phyloP scores from a whole-genome alignment of 2,888 invertebrate genomes.

The Synanthedon andrenaeformis region DNA sequence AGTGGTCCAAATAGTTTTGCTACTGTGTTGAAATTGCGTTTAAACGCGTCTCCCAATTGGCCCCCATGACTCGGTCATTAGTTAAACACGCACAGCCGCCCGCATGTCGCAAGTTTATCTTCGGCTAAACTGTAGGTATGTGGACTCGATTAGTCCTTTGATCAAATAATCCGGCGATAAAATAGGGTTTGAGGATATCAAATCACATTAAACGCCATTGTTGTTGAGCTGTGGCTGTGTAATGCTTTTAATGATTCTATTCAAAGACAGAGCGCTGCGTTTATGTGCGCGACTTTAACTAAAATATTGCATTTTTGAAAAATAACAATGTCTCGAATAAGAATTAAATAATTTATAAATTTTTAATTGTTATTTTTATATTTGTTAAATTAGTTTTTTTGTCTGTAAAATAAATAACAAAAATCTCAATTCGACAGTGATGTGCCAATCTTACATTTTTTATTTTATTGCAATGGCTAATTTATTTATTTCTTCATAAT shows the following conservation, averaged over 20 bases:
- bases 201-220: conserved; percentile 63
- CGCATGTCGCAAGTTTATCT: conserved; percentile 71
- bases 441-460: too few species aligned
- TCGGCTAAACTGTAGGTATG: conserved; percentile 65
- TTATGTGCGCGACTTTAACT: too few species aligned
- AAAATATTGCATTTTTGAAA: too few species aligned
- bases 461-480: too few species aligned
- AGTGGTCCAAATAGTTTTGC: neutral
- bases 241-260: conserved; percentile 15
- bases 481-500: too few species aligned
- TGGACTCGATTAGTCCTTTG: conserved; percentile 69
- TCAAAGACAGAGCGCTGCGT: neutral
- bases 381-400: too few species aligned
- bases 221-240: conserved; percentile 30
- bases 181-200: conserved; percentile 64
- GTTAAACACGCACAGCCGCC: conserved; percentile 69
- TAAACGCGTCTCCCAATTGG: conserved; percentile 8
- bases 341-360: too few species aligned
- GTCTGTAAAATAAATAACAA: too few species aligned
- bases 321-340: too few species aligned
- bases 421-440: too few species aligned
- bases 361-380: too few species aligned
- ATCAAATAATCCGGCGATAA: conserved; percentile 68
- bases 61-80: conserved; percentile 68
- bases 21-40: neutral